Base-by-base conservation (phyloP, 2,113 vertebrate species). In the Carlito syrichta region DNA sequence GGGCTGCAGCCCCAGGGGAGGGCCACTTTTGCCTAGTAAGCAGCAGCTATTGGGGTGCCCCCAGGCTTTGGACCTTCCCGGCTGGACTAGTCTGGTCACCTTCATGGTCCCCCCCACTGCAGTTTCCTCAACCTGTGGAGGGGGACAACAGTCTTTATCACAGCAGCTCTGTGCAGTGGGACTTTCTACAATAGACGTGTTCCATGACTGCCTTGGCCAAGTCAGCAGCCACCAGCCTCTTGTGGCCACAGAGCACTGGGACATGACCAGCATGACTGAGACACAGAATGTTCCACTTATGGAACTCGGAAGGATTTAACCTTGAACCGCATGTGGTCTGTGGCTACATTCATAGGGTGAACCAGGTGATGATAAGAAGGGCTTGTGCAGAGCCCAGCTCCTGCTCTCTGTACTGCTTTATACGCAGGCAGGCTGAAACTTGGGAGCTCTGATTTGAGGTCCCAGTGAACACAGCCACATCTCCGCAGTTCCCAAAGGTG, bases 191-290 rank as follows among this genome's bases (percentile, higher is more conserved):
- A 0, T 1, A 2, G 16, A 14, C 19, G 0, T 52, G 19, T 69
- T n/a, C 20, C 22, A n/a, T 20, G 9, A 14, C 13, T 35, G 23
- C 9, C 0, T 7, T 17, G 66, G 17, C n/a, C n/a, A 22, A 9
- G 2, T 20, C 4, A 4, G 40, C 30, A 68, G 45, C 92, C 6
- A 8, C 50, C 7, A 17, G 23, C 50, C 48, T 5, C 40, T 17
- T 0, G 32, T 25, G 12, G 20, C n/a, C 11, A 0, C 16, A 6
- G 63, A 23, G 63, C 16, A 2, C 5, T 9, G 10, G 54, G 40
- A 11, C 1, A 52, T 60, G 14, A n/a, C 30, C 30, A 16, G 71
- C 38, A 66, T 25, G 0, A 16, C 79, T 22, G 20, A 86, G 45
- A 89, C 74, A 73, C 14, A 66, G 19, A n/a, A 10, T 4, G 48